Percentiles rank a stretch among this genome's conserved stretches.
Evolutionary conservation across 1,140 invertebrate species (phyloP).

Genomic region (Macrobrachium rosenbergii): DNA sequence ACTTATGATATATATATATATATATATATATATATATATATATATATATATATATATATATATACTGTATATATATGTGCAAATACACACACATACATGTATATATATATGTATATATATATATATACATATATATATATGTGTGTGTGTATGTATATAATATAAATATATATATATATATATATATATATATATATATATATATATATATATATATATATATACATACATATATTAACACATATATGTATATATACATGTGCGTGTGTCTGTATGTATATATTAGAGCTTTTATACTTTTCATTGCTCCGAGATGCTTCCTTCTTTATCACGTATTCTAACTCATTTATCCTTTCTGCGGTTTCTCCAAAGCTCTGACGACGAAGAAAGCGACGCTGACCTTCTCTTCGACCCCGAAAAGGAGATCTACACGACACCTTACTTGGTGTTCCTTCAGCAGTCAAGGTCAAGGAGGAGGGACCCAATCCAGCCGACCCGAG

Average conservation of each 20-base stretch:
- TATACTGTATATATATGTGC: background rate
- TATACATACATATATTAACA: too few species aligned
- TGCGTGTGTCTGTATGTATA: constrained; percentile 1
- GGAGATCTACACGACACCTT: constrained; percentile 41
- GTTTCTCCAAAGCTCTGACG: constrained; percentile 23
- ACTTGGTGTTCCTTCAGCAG: constrained; percentile 43
- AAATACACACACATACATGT: background rate
- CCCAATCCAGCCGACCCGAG: background rate
- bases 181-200: too few species aligned
- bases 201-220: too few species aligned
- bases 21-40: background rate
- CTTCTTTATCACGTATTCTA: background rate
- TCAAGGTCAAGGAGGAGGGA: background rate
- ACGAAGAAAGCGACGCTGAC: constrained; percentile 35
- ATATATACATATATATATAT: constrained; percentile 24
- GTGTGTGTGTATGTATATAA: too few species aligned
- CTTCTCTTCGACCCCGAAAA: constrained; percentile 46
- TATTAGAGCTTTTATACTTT: background rate
- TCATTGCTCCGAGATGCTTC: background rate
- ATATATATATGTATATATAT: constrained; percentile 23
- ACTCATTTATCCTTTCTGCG: background rate
- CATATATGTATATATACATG: background rate
- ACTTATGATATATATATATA: background rate
- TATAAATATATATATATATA: too few species aligned
- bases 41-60: background rate